phyloP scores from a whole-genome alignment of 2,797 vertebrate genomes.

The Phoeniculus purpureus region DNA sequence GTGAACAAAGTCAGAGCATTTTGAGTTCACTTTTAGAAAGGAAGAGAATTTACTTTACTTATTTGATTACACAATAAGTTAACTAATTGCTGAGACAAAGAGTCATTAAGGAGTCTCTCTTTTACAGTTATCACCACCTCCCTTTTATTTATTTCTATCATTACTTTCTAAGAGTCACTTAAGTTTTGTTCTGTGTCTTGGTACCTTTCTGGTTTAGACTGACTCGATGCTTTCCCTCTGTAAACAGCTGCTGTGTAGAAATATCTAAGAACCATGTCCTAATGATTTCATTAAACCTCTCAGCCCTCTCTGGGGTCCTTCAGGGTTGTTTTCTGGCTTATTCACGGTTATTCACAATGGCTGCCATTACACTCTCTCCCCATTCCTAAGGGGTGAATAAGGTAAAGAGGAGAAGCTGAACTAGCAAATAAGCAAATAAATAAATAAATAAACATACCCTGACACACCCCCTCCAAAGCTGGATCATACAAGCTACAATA shows the following conservation, averaged over 20 bases:
- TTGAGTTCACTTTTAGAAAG: not conserved
- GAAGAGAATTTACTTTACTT: not conserved
- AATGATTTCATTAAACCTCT: slow-evolving; percentile 55
- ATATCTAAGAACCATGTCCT: not conserved
- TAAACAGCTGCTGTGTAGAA: slow-evolving; percentile 38
- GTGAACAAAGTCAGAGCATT: not conserved
- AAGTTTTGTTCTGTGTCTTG: not conserved
- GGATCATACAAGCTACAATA: slow-evolving; percentile 43
- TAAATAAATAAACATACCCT: not conserved
- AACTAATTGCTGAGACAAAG: not conserved
- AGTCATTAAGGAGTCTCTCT: not conserved
- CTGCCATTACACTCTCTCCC: not conserved
- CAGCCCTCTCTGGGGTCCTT: not conserved
- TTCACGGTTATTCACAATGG: not conserved
- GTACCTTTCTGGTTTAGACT: not conserved
- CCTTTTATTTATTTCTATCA: not conserved
- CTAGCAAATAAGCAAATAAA: not conserved
- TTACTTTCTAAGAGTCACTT: not conserved
- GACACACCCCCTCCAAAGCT: not conserved
- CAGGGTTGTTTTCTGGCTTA: not conserved
- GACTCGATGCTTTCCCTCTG: not conserved
- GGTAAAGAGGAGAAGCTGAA: not conserved
- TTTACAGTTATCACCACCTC: not conserved
- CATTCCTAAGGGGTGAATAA: slow-evolving; percentile 2
- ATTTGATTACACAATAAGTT: not conserved